These are phyloP conservation scores for Falcunculus frontatus DNA, from an alignment of 2,113 vertebrate species.

Conservation along the genomic window DNA sequence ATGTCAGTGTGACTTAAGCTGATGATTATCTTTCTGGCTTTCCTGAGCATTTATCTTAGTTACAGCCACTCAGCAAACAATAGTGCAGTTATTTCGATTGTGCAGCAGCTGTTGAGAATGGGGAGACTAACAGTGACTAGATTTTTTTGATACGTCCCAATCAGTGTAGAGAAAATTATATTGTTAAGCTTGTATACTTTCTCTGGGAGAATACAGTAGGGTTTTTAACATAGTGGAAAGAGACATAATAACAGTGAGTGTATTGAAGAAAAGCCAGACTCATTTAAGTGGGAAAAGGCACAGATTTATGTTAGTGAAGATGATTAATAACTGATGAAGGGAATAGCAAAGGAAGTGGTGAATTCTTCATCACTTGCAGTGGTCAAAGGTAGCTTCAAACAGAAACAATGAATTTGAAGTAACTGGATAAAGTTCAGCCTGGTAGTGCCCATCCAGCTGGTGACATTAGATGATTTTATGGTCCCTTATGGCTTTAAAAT, in stretches of 20 bases:
- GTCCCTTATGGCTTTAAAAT: not conserved
- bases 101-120: not conserved
- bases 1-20: not conserved
- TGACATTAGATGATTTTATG: not conserved
- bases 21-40: not conserved
- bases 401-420: not conserved
- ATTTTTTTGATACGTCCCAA: not conserved
- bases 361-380: not conserved
- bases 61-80: not conserved
- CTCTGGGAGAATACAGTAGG: not conserved
- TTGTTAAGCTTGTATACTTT: not conserved
- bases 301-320: not conserved
- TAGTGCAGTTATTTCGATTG: not conserved
- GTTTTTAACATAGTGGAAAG: not conserved
- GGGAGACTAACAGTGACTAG: not conserved
- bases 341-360: not conserved
- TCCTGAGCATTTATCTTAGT: not conserved
- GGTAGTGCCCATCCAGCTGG: fast-evolving
- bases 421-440: not conserved
- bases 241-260: not conserved
- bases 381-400: not conserved
- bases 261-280: not conserved
- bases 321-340: not conserved
- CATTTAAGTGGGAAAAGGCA: not conserved
- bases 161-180: not conserved